These are phyloP conservation scores for Ciconia stormi DNA, from an alignment of 2,113 vertebrate genomes.

Conservation along the genomic window DNA sequence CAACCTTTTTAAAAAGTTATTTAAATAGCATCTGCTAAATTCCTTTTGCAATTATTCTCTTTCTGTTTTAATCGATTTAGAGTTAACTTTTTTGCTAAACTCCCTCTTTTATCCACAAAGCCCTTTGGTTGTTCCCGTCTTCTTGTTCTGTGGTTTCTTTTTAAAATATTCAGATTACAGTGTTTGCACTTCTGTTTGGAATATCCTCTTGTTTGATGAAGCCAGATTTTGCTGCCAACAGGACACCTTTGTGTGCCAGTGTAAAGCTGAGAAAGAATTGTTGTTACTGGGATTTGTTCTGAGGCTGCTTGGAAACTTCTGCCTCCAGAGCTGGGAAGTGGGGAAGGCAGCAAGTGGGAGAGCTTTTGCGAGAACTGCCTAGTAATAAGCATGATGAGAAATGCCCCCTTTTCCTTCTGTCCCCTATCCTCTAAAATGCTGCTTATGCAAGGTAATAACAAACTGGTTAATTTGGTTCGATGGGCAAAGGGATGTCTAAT, in stretches of 20 bases:
- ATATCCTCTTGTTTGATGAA: background rate
- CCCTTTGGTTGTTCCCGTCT: background rate
- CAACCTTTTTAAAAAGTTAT: conserved; percentile 19
- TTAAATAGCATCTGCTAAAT: conserved; percentile 42
- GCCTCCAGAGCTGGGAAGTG: background rate
- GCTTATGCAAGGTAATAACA: conserved; percentile 16
- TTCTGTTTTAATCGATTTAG: background rate
- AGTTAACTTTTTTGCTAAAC: background rate
- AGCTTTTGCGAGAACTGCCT: background rate
- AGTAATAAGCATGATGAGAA: background rate
- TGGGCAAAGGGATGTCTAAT: conserved; percentile 49
- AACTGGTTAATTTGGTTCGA: conserved; percentile 34
- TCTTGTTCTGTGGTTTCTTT: background rate
- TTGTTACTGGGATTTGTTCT: background rate
- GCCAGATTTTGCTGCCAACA: background rate
- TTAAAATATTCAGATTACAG: background rate
- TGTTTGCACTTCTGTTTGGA: background rate
- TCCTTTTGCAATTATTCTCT: conserved; percentile 10
- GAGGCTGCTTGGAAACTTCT: background rate
- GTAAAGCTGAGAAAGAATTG: background rate
- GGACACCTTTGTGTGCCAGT: background rate
- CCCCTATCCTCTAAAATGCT: background rate
- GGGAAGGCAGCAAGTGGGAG: background rate
- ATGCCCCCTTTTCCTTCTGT: background rate
- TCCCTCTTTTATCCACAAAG: background rate